Evolutionary conservation across 1,140 invertebrate genomes (phyloP).

Genomic region (Euglossa dilemma): DNA sequence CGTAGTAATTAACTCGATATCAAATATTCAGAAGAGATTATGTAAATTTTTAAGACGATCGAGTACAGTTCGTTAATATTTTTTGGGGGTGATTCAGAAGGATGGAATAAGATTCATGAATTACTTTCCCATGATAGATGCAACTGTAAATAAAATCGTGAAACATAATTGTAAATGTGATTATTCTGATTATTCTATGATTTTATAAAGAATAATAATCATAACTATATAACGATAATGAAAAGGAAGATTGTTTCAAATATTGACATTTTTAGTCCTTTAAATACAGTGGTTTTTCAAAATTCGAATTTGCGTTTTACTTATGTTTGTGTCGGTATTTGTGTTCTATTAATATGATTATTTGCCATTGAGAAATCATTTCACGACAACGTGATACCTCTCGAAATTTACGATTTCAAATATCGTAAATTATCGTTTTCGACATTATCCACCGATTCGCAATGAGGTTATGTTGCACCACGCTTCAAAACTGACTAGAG

Average conservation of each 20-base stretch:
- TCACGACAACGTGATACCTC: not conserved
- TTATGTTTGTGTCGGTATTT: not conserved
- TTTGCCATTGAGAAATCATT: too few species aligned
- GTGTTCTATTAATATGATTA: too few species aligned
- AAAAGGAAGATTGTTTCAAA: not conserved
- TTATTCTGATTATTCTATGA: not conserved
- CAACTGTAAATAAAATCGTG: too few species aligned
- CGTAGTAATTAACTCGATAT: not conserved
- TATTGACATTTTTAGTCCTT: not conserved
- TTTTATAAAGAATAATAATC: not conserved
- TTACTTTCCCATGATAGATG: not conserved
- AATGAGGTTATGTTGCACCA: not conserved
- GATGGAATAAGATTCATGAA: not conserved
- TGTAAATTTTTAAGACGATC: not conserved
- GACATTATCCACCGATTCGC: not conserved
- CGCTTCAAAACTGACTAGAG: not conserved
- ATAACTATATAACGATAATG: too few species aligned
- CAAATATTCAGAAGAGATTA: not conserved
- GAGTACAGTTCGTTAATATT: not conserved
- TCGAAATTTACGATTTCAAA: constrained; percentile 1
- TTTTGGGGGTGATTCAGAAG: not conserved
- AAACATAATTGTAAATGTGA: not conserved
- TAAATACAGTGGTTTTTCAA: not conserved
- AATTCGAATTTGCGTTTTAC: not conserved
- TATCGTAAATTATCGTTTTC: not conserved